Evolutionary conservation across 2,113 vertebrate species (phyloP), one percentile per base, ranked within the genome.

Genomic region (Bubo bubo): DNA sequence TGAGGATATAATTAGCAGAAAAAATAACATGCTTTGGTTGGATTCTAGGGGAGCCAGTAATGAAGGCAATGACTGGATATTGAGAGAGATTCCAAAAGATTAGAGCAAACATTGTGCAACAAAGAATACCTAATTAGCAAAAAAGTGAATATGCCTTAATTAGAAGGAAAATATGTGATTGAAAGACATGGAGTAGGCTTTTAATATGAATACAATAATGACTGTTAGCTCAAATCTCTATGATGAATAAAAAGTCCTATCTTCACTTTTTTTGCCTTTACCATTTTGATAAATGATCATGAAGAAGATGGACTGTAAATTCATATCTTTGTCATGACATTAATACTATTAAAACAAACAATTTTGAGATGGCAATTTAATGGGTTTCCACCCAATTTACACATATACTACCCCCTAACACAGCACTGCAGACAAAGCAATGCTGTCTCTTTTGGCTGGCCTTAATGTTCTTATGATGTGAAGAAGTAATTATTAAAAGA

Each of bases 1-100:
- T 98, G 98, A 98, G 98, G 98, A 98, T 98, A 98, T 98, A 99
- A 99, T 99, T 99, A 99, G 98, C 98, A 98, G 98, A 96, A 98
- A 95, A 98, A 98, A 98, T 98, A 98, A 98, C 97, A 98, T 98
- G 98, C 98, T 98, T 98, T 98, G 95, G 98, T 98, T 95, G 98
- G 95, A 98, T 97, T 98, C 97, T 97, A 97, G 97, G 98, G 95
- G 97, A 98, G 96, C 94, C 97, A 95, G 95, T 98, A 98, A 98
- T 98, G 97, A 98, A 96, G 98, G 97, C 94, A 96, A 98, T 98
- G 98, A 98, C 98, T 98, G 94, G 98, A 98, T 98, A 98, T 96
- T 96, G 98, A 98, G 98, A 98, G 97, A 96, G 97, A 98, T 98
- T 98, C 97, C 96, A 84, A 98, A 98, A 97, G 98, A 99, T 98